Base-by-base conservation (phyloP, 1,140 invertebrate genomes). In the Apocrypta bakeri region DNA sequence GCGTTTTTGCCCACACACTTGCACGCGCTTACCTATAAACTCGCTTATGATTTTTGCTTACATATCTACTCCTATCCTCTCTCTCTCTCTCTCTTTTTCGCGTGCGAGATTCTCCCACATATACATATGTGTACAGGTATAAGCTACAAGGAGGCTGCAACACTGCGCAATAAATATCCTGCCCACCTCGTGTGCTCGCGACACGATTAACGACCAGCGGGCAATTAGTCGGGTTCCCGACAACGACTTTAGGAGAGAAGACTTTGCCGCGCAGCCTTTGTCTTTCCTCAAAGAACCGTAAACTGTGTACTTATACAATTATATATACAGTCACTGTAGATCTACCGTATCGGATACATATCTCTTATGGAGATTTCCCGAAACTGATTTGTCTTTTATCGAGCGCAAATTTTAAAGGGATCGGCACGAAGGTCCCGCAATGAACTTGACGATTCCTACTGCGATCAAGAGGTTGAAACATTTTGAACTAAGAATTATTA, bases 111-210 rank as follows among this genome's bases (percentile, higher is more conserved):
- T n/a, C n/a, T n/a, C n/a, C 33, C 9, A 37, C 9, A 37, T 37
- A 37, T 9, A 37, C 33, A 9, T 37, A 37, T 9, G 33, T 37
- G 29, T 17, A 66, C 24, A 27, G 7, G 24, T 66, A 29, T 66
- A 66, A 56, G 48, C 3, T 56, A 29, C 14, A 27, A 66, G 63
- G 25, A 66, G 63, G 24, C n/a, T 64, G 63, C 63, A 64, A 25
- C 63, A 24, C 4, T n/a, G 31, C 31, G 61, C 63, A 78, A 78
- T 78, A 78, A 78, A 78, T 78, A 78, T 78, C 63, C 61, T 63
- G 29, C 74, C 74, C 74, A 76, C 48, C 72, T 63, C 56, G 29
- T n/a, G 17, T 37, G 74, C 56, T n/a, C n/a, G 63, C 75, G 75
- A 42, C 75, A 17, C 75, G 63, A 66, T 78, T 66, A 78, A 78